Percentiles rank a stretch among this genome's conserved stretches.
Conservation (phyloP, 1,140 invertebrate species). For the Drosophila sp. region DNA sequence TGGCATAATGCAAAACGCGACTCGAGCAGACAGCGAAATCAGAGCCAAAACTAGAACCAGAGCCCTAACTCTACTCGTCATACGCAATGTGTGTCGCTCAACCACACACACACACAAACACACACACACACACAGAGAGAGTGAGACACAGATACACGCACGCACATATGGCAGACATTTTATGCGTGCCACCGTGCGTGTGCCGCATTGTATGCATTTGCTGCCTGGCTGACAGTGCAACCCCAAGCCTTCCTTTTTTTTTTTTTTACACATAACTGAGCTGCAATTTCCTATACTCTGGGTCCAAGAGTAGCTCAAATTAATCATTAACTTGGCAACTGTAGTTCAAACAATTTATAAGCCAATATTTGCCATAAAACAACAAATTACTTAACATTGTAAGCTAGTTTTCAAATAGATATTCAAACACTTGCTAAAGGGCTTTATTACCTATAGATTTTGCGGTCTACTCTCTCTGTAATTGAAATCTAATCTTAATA, state of each 20-base stretch:
- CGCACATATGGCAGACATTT: slow-evolving; percentile 52
- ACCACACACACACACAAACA: slow-evolving; percentile 48
- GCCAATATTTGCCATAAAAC: no score
- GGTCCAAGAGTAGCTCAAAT: slow-evolving; percentile 2
- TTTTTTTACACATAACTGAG: slow-evolving; percentile 36
- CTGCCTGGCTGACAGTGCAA: slow-evolving; percentile 33
- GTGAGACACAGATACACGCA: slow-evolving; percentile 11
- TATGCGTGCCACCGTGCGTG: slow-evolving; percentile 63
- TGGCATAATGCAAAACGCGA: slow-evolving; percentile 68
- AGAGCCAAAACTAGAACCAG: slow-evolving; percentile 18
- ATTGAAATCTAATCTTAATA: no score
- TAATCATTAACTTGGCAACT: slow-evolving; percentile 2
- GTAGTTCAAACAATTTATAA: not conserved
- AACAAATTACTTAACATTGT: no score
- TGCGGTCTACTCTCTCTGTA: no score
- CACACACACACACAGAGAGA: slow-evolving; percentile 26
- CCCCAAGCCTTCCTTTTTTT: slow-evolving; percentile 34
- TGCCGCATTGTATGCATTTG: slow-evolving; percentile 63
- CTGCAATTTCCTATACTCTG: slow-evolving; percentile 30
- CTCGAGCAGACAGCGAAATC: slow-evolving; percentile 47
- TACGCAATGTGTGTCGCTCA: slow-evolving; percentile 77
- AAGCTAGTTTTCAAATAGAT: no score
- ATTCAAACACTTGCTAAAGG: no score
- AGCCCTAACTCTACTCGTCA: slow-evolving; percentile 44
- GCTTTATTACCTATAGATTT: no score